Conservation (phyloP, 2,797 vertebrate genomes). For the Scolopax bukidnonensis region DNA sequence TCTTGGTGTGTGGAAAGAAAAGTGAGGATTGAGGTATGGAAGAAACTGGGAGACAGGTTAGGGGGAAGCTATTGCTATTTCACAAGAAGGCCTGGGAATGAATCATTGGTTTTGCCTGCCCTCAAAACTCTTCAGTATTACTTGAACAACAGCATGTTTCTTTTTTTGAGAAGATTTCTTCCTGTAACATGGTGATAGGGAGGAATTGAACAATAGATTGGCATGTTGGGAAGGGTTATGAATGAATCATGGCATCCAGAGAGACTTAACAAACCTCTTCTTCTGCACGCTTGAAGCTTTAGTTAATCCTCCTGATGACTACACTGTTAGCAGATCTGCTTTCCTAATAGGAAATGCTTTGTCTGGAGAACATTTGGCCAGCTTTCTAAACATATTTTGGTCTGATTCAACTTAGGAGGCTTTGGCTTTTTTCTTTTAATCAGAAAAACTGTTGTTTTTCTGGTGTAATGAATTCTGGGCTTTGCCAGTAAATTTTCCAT, state of each 20-base stretch:
- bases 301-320: not conserved
- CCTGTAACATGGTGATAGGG: not conserved
- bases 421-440: not conserved
- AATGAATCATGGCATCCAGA: not conserved
- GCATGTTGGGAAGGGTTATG: not conserved
- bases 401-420: not conserved
- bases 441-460: not conserved
- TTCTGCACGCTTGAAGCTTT: not conserved
- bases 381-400: not conserved
- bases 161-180: not conserved
- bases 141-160: not conserved
- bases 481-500: not conserved
- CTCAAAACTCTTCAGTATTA: not conserved
- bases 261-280: not conserved
- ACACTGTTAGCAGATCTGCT: not conserved
- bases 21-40: not conserved
- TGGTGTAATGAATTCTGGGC: not conserved
- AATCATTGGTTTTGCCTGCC: not conserved
- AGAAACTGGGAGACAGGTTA: rapidly evolving
- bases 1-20: not conserved
- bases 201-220: not conserved
- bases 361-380: not conserved
- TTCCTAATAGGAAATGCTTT: not conserved
- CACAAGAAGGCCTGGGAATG: not conserved
- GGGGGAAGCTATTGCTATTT: not conserved